Base-by-base conservation (phyloP, 2,888 invertebrate genomes). In the Candidula unifasciata region DNA sequence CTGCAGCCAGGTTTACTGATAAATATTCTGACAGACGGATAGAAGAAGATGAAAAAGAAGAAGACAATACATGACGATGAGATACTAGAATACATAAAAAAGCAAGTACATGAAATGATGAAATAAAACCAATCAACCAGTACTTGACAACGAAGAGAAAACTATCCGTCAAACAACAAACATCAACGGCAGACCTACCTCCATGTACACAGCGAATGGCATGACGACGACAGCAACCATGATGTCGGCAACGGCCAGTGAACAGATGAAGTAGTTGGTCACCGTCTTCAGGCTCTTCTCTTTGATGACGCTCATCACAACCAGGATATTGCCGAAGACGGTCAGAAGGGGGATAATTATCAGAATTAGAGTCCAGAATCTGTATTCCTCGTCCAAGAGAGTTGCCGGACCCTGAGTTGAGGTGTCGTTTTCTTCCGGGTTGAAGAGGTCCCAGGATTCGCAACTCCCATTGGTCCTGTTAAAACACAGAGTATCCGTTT, bases 261-360 rank as follows among this genome's bases (percentile, higher is more conserved):
- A 98, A 93, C 99, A 98, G 94, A 99, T 99, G 95, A 99, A 99
- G 95, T 99, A 99, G 95, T 99, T 99, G 89, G 99, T 99, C 92
- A 97, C 98, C 66, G 98, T 97, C 94, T 98, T 98, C 89, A 99
- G 95, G 88, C 97, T 96, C 91, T 97, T 95, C 94, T 99, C 99
- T 76, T 90, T 87, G 80, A 89, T 89, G 24, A 99, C 99, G 94
- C 98, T 97, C 94, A 99, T 95, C 91, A 99, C 98, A 93, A 99
- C 99, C 92, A 99, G 95, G 90, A 98, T 97, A 94, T 99, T 99
- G 86, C 99, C 99, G 94, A 99, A 98, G 85, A 99, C 95, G 64
- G 99, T 99, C 79, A 93, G 90, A 6, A 93, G 79, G 54, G 99
- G 98, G 93, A 99, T 97, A 88, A 98, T 95, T 90, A 98, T 95